Evolutionary conservation across 1,140 invertebrate species (phyloP).

Genomic region (Saxidomus purpurata): DNA sequence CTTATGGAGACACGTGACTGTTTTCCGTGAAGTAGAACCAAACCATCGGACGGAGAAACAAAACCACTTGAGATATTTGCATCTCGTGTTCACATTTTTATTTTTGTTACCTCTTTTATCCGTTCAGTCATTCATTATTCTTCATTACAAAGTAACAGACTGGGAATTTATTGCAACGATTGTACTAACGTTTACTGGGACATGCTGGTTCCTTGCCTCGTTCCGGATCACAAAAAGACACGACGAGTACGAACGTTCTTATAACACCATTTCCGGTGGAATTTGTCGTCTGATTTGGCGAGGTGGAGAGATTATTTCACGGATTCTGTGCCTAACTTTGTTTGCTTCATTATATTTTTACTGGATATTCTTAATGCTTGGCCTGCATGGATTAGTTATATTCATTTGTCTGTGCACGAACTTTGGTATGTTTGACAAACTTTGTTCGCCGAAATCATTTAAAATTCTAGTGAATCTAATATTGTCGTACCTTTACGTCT

Average conservation of each 20-base stretch:
- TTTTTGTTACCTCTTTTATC: slow-evolving; percentile 95
- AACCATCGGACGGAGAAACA: slow-evolving; percentile 93
- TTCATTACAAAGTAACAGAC: slow-evolving; percentile 87
- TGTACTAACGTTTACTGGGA: slow-evolving; percentile 93
- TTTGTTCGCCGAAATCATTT: slow-evolving; percentile 87
- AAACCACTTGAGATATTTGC: slow-evolving; percentile 91
- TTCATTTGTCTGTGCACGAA: slow-evolving; percentile 95
- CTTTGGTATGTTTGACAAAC: slow-evolving; percentile 93
- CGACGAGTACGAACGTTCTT: slow-evolving; percentile 94
- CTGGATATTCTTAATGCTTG: slow-evolving; percentile 93
- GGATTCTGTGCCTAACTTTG: slow-evolving; percentile 93
- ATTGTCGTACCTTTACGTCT: slow-evolving; percentile 95
- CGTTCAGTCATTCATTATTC: slow-evolving; percentile 92
- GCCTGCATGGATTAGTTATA: slow-evolving; percentile 94
- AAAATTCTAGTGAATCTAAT: slow-evolving; percentile 90
- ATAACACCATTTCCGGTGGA: slow-evolving; percentile 89
- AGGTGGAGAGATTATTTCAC: slow-evolving; percentile 93
- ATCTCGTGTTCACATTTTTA: slow-evolving; percentile 95
- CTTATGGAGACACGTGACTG: slow-evolving; percentile 95
- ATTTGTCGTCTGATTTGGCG: slow-evolving; percentile 92
- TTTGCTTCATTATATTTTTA: slow-evolving; percentile 95
- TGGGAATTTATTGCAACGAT: slow-evolving; percentile 94
- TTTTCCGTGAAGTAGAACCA: slow-evolving; percentile 95
- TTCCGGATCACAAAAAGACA: slow-evolving; percentile 92
- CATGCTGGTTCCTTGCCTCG: slow-evolving; percentile 96